These are phyloP conservation scores for Bubo blakistoni DNA, from an alignment of 2,113 vertebrate genomes.

Conservation along the genomic window DNA sequence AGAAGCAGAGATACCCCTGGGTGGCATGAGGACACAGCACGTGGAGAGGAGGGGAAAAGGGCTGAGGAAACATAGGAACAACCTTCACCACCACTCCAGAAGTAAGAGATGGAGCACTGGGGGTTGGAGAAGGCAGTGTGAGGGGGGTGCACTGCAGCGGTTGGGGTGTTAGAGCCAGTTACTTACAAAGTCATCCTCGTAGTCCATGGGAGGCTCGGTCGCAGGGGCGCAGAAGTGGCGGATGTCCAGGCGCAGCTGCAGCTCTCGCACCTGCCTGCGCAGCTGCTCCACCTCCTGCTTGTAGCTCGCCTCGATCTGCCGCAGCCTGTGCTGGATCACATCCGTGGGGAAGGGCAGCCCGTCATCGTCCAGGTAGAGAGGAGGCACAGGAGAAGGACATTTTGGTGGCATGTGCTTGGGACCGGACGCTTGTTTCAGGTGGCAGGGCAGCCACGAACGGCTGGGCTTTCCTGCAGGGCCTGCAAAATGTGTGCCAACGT, in stretches of 20 bases:
- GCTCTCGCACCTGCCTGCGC: slow-evolving; percentile 90
- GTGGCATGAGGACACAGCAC: background rate
- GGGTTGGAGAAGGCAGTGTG: background rate
- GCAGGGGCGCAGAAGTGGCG: slow-evolving; percentile 88
- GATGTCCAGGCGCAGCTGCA: slow-evolving; percentile 94
- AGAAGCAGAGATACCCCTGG: background rate
- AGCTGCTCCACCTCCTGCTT: slow-evolving; percentile 97
- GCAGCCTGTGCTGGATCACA: slow-evolving; percentile 92
- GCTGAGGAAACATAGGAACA: background rate
- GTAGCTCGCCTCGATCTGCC: slow-evolving; percentile 96
- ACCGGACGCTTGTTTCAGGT: slow-evolving; percentile 72
- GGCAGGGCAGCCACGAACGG: slow-evolving; percentile 59
- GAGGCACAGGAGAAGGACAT: slow-evolving; percentile 82
- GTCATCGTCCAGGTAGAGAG: slow-evolving; percentile 90
- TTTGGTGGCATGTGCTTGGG: slow-evolving; percentile 72
- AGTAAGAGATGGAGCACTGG: background rate
- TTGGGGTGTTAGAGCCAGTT: background rate
- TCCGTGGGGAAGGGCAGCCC: slow-evolving; percentile 94
- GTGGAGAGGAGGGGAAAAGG: background rate
- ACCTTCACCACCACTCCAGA: background rate
- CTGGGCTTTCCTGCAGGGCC: slow-evolving; percentile 67
- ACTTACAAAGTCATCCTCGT: slow-evolving; percentile 98
- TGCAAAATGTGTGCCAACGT: slow-evolving; percentile 44
- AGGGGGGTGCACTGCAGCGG: no score
- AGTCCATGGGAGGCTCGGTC: slow-evolving; percentile 90